Evolutionary conservation across 2,113 vertebrate genomes (phyloP), one percentile per base, ranked within the genome.

Genomic region (Myotis yumanensis): DNA sequence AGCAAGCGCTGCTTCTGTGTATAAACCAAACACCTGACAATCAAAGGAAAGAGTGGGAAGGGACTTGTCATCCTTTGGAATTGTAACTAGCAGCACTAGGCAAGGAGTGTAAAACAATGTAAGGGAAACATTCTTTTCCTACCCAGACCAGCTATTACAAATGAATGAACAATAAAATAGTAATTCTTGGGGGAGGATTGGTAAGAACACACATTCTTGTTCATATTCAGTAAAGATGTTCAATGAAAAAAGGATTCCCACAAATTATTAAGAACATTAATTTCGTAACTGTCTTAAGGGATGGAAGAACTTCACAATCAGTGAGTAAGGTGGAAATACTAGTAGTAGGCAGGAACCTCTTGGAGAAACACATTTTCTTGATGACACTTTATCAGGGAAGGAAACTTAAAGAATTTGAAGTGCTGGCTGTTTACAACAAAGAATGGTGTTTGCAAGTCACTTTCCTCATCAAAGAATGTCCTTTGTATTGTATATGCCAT

Each of bases 11-110:
- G 87, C 52, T 95, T 52, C 82, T 94, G 89, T 22, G 46, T 84
- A 92, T 87, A 96, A 97, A 98, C 84, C 83, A 87, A 69, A 90
- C 97, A 54, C 12, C 22, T 97, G 95, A 52, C 97, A 96, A 94
- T 95, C 59, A 98, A 93, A 95, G 80, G 14, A 57, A 93, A 76
- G 72, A 85, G 57, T 2, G 20, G 72, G 72, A 93, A 97, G 95
- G 69, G 81, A 90, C 87, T 66, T 68, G 80, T 96, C 90, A 95
- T 64, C 37, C 97, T 95, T 96, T 90, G 88, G 62, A 75, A 85
- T 46, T 91, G 83, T 59, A 97, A 98, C 94, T 10, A 17, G 23
- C 37, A 93, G 30, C 64, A 48, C 35, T 62, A 95, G 87, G 84
- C 46, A 73, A 0, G 23, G 8, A 94, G 40, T 22, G 51, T 83